Evolutionary conservation across 2,888 invertebrate species (phyloP).

Genomic region (Galerucella nymphaeae): DNA sequence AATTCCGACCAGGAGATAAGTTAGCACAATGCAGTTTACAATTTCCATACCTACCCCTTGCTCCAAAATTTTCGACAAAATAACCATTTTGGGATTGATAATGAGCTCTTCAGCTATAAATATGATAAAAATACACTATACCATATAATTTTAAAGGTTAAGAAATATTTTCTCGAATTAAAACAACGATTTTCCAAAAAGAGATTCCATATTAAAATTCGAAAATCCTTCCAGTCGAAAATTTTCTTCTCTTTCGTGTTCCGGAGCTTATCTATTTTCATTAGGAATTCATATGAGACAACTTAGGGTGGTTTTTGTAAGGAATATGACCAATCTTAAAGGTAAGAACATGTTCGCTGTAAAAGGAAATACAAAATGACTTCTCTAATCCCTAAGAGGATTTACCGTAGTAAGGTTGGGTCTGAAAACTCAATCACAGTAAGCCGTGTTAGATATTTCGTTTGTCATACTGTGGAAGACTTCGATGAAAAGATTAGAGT

Average conservation of each 20-base stretch:
- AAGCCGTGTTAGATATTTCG: slow-evolving; percentile 35
- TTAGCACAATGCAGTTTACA: too few relatives aligned
- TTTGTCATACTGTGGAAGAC: slow-evolving; percentile 32
- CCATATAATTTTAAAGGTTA: too few relatives aligned
- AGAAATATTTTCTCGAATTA: too few relatives aligned
- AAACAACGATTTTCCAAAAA: too few relatives aligned
- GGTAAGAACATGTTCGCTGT: slow-evolving; percentile 3
- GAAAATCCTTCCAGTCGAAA: neutral
- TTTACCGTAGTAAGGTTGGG: slow-evolving; percentile 33
- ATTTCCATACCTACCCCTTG: too few relatives aligned
- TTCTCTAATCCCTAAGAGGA: slow-evolving; percentile 45
- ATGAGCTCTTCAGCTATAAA: too few relatives aligned
- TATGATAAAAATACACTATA: too few relatives aligned
- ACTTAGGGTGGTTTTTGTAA: slow-evolving; percentile 14
- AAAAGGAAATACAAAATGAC: slow-evolving; percentile 46
- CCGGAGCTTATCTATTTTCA: slow-evolving; percentile 19
- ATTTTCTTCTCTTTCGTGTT: neutral
- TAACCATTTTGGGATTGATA: too few relatives aligned
- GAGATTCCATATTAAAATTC: neutral
- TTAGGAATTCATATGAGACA: slow-evolving; percentile 18
- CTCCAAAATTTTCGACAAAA: too few relatives aligned
- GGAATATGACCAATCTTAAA: slow-evolving; percentile 27
- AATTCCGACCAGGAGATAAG: too few relatives aligned
- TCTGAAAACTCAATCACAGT: slow-evolving; percentile 39
- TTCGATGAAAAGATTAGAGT: slow-evolving; percentile 40